Conservation (phyloP, 2,888 invertebrate species). For the Tetranychus piercei region DNA sequence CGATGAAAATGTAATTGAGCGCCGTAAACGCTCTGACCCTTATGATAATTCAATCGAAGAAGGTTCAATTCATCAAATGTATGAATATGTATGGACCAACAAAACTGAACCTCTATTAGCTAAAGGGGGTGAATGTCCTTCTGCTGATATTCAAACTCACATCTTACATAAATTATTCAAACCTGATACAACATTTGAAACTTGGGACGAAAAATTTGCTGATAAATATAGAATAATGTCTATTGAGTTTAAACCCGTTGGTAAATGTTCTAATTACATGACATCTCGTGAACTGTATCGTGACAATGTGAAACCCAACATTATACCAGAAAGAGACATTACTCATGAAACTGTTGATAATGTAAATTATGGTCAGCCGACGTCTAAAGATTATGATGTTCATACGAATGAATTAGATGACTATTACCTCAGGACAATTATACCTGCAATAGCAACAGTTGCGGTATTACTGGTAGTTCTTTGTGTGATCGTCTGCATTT, state of each 20-base stretch:
- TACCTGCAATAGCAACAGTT: slow-evolving; percentile 1
- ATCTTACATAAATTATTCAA: background rate
- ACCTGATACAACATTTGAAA: background rate
- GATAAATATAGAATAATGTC: slow-evolving; percentile 8
- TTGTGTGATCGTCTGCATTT: slow-evolving; percentile 7
- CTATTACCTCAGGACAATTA: background rate
- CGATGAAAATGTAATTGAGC: background rate
- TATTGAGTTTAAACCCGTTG: slow-evolving; percentile 6
- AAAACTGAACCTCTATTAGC: slow-evolving; percentile 2
- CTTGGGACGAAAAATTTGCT: slow-evolving; percentile 6
- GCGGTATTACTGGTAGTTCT: background rate
- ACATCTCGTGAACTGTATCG: background rate
- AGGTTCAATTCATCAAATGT: slow-evolving; percentile 1
- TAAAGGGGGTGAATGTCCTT: slow-evolving; percentile 5
- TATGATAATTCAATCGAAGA: slow-evolving; percentile 2
- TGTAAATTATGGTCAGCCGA: background rate
- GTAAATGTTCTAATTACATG: slow-evolving; percentile 9
- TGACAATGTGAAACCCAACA: background rate
- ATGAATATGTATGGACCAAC: slow-evolving; percentile 11
- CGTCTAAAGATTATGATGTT: background rate
- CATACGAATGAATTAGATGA: slow-evolving; percentile 5
- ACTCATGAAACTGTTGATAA: background rate
- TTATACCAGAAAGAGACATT: background rate
- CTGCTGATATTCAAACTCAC: background rate
- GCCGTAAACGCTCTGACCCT: background rate